Base-by-base conservation (phyloP, 2,797 vertebrate genomes). In the Babyrousa celebensis region DNA sequence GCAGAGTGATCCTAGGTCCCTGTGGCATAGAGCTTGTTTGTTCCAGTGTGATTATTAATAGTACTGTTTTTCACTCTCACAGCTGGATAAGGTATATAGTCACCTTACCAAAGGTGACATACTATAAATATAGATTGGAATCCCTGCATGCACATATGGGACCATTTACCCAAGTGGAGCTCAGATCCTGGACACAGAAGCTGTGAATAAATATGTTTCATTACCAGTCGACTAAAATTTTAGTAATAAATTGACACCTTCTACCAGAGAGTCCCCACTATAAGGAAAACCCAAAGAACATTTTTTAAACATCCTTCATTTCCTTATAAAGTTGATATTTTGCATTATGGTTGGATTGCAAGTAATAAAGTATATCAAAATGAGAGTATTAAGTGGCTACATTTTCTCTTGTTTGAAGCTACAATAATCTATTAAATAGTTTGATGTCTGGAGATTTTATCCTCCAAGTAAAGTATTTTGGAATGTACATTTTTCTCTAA, bases 61-160 rank as follows among this genome's bases (percentile, higher is more conserved):
- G 18, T 17, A 92, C 56, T 65, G 14, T 65, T 9, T 52, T 86
- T 91, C 65, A 70, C 12, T 83, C 54, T 89, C 63, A 74, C 54
- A 94, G 85, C 25, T 32, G 48, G 29, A 32, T 32, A 77, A 87
- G n/a, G 68, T 80, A 48, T 58, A 84, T 71, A 86, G 20, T 29
- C 2, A 56, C 5, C 11, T 4, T 71, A 91, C 15, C 65, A 74
- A 97, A 78, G 65, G 79, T 25, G 16, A 17, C 25, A 77, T 67
- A 32, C 85, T 78, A 16, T 36, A 95, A 78, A 97, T 77, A 74
- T 7, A 91, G 17, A 86, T 17, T 52, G 29, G 36, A 72, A 91
- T 16, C 5, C 7, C 78, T 12, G 20, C 3, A 36, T 88, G 18
- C 60, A 91, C 94, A 89, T 87, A 68, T 15, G 48, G 36, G 9